phyloP scores from a whole-genome alignment of 2,888 invertebrate genomes.

The Heliconius hortense region DNA sequence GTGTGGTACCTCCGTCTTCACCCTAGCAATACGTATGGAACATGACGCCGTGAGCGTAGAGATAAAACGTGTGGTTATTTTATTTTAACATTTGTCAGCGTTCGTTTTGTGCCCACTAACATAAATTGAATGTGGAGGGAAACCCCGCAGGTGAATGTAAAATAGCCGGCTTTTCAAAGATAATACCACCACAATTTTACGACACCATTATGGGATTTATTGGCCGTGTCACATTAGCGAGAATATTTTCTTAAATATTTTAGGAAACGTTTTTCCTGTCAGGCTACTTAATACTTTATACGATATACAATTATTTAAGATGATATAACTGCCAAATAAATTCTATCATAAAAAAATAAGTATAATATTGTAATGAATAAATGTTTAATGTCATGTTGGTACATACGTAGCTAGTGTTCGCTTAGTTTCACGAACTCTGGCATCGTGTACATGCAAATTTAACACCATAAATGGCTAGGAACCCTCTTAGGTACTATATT shows the following conservation, averaged over 20 bases:
- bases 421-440: constrained; percentile 8
- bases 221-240: constrained; percentile 74
- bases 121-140: constrained; percentile 81
- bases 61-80: constrained; percentile 82
- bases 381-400: not conserved
- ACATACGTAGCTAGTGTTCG: not conserved
- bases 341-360: not conserved
- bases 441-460: constrained; percentile 23
- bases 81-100: constrained; percentile 82
- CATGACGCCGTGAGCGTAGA: constrained; percentile 72
- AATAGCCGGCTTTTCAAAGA: constrained; percentile 80
- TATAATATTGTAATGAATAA: not conserved
- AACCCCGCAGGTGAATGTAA: constrained; percentile 81
- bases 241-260: constrained; percentile 70
- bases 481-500: constrained; percentile 34
- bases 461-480: constrained; percentile 27
- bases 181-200: constrained; percentile 80
- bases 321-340: not conserved
- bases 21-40: constrained; percentile 53
- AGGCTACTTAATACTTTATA: constrained; percentile 40
- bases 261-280: constrained; percentile 51
- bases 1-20: constrained; percentile 29
- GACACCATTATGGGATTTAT: constrained; percentile 80
- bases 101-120: constrained; percentile 82
- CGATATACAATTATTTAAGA: constrained; percentile 7